Percentiles rank a stretch among this genome's conserved stretches.
These are phyloP conservation scores for Protodeltote pygarga DNA, from an alignment of 2,888 invertebrate genomes.

Conservation along the genomic window DNA sequence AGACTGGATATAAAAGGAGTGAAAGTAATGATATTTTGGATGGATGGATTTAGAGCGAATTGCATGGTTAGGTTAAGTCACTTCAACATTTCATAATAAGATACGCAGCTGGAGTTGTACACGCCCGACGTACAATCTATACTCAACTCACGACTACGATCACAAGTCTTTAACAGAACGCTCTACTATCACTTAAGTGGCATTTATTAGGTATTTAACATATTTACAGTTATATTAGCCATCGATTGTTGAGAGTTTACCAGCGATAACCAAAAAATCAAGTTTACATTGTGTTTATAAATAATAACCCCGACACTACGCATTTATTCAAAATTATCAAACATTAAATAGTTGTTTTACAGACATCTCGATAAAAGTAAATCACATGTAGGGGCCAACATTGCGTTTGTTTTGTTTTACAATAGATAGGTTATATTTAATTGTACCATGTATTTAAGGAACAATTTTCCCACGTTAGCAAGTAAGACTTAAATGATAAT, in stretches of 20 bases:
- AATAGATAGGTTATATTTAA: constrained; percentile 16
- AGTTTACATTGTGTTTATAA: constrained; percentile 16
- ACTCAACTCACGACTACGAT: constrained; percentile 6
- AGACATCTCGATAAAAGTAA: constrained; percentile 10
- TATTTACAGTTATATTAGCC: constrained; percentile 29
- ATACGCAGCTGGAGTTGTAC: constrained; percentile 16
- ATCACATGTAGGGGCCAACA: constrained; percentile 49
- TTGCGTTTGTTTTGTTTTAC: constrained; percentile 30
- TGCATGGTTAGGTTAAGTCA: constrained; percentile 51
- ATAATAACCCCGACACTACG: constrained; percentile 3
- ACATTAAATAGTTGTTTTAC: background rate
- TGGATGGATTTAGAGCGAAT: constrained; percentile 49
- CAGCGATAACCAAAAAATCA: constrained; percentile 24
- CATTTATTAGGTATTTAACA: constrained; percentile 23
- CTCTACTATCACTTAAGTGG: constrained; percentile 2
- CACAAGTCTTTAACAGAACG: background rate
- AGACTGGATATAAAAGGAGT: constrained; percentile 67
- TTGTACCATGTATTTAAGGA: constrained; percentile 20
- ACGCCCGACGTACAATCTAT: constrained; percentile 16
- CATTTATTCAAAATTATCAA: background rate
- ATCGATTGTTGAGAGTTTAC: constrained; percentile 23
- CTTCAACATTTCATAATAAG: constrained; percentile 20
- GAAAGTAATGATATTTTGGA: constrained; percentile 49
- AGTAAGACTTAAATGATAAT: constrained; percentile 32
- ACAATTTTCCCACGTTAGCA: constrained; percentile 15